Percentiles rank a stretch among this genome's conserved stretches.
Evolutionary conservation across 2,113 vertebrate species (phyloP).

Genomic region (Heliornis fulica): DNA sequence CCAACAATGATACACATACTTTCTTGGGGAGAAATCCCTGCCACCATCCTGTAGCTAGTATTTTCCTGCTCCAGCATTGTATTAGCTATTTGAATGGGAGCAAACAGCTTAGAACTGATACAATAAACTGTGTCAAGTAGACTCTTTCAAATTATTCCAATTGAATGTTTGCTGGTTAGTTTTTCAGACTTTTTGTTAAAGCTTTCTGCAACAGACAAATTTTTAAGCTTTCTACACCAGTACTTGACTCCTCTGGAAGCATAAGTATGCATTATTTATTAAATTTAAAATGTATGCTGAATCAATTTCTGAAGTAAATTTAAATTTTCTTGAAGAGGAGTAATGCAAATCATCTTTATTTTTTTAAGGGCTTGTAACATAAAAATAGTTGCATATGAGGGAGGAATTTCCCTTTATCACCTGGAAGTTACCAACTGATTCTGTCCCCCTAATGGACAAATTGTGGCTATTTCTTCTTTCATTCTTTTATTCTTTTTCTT

Average conservation of each 20-base stretch:
- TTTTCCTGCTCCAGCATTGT: neutral
- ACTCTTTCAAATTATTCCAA: neutral
- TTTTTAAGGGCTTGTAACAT: neutral
- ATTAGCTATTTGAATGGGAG: neutral
- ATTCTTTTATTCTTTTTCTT: no score
- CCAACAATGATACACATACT: neutral
- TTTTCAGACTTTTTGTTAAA: neutral
- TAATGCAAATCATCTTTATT: neutral
- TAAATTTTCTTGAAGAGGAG: neutral
- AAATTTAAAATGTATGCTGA: neutral
- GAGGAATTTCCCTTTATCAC: neutral
- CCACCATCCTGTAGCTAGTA: neutral
- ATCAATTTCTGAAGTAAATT: neutral
- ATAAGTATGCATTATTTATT: neutral
- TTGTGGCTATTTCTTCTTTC: no score
- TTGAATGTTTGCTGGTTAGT: neutral
- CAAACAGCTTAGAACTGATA: neutral
- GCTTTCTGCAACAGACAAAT: neutral
- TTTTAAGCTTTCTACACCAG: neutral
- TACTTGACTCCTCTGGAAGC: neutral
- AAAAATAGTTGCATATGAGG: neutral
- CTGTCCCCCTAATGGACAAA: neutral
- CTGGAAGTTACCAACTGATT: neutral
- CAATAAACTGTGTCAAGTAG: neutral
- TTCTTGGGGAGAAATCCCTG: neutral